A percentile compares a stretch with the other conserved stretches of the same genome.
Conservation (phyloP, 53 echinoderm and acorn worm species). For the Antedon mediterranea region DNA sequence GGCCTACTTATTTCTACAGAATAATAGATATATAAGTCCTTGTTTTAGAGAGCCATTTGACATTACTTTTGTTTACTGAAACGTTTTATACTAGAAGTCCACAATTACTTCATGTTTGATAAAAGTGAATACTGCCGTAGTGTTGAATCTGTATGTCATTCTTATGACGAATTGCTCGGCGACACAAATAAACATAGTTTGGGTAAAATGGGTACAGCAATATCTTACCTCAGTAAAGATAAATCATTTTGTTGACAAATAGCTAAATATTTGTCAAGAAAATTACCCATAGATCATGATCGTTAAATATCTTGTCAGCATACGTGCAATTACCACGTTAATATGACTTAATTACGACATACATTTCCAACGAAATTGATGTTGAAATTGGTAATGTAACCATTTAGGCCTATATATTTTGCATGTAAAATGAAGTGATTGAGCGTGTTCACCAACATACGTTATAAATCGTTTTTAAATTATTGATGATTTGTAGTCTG, state of each 20-base stretch:
- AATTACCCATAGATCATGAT: neutral
- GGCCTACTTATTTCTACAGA: too few species aligned
- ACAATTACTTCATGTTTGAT: too few species aligned
- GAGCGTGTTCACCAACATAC: neutral
- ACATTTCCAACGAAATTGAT: neutral
- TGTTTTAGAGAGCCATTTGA: too few species aligned
- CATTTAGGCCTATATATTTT: neutral
- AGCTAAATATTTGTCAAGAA: neutral
- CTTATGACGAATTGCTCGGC: too few species aligned
- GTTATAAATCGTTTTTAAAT: neutral
- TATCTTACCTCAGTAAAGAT: neutral
- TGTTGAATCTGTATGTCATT: too few species aligned
- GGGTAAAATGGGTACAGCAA: neutral
- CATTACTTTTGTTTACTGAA: too few species aligned
- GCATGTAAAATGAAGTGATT: neutral
- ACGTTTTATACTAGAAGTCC: too few species aligned
- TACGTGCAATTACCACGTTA: neutral
- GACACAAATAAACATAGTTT: neutral
- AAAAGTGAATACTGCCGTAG: too few species aligned
- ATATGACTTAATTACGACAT: neutral
- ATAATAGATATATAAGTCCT: too few species aligned
- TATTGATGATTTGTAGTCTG: neutral
- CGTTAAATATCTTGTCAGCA: neutral
- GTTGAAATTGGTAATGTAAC: neutral
- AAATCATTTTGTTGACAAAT: neutral